Percentiles rank a stretch among this genome's conserved stretches.
Evolutionary conservation across 2,797 vertebrate genomes (phyloP).

Genomic region (Helarctos malayanus): DNA sequence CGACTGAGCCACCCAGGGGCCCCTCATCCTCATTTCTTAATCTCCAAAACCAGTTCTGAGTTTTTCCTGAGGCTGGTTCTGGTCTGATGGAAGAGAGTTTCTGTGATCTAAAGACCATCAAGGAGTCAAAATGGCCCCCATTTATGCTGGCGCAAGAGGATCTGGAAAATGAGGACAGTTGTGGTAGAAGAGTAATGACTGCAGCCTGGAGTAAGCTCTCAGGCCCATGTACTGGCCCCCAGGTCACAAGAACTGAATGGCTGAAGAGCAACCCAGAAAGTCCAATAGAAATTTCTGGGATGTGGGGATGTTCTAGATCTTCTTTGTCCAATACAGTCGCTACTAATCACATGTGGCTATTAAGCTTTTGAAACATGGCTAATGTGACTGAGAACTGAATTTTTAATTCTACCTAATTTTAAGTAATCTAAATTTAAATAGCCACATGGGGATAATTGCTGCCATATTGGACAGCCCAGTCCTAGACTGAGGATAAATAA

Average conservation of each 20-base stretch:
- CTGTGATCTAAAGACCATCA: not conserved
- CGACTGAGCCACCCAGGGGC: not conserved
- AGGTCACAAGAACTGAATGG: not conserved
- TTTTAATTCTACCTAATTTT: constrained; percentile 11
- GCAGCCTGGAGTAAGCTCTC: not conserved
- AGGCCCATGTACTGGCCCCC: not conserved
- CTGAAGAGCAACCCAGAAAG: not conserved
- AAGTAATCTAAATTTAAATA: not conserved
- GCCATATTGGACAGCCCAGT: not conserved
- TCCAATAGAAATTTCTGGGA: not conserved
- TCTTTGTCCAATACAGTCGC: not conserved
- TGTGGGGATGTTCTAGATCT: not conserved
- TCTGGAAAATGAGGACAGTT: not conserved
- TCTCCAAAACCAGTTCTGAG: constrained; percentile 35
- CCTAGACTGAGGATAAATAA: not conserved
- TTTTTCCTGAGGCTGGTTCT: constrained; percentile 17
- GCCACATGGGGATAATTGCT: not conserved
- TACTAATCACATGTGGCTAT: not conserved
- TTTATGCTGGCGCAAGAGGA: not conserved
- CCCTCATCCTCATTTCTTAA: constrained; percentile 32
- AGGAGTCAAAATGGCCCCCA: not conserved
- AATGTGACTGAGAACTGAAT: not conserved
- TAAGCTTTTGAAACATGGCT: not conserved
- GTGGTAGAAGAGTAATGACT: not conserved
- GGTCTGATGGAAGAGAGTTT: not conserved